phyloP scores from a whole-genome alignment of 2,113 vertebrate genomes.

The Oenanthe oenanthe region DNA sequence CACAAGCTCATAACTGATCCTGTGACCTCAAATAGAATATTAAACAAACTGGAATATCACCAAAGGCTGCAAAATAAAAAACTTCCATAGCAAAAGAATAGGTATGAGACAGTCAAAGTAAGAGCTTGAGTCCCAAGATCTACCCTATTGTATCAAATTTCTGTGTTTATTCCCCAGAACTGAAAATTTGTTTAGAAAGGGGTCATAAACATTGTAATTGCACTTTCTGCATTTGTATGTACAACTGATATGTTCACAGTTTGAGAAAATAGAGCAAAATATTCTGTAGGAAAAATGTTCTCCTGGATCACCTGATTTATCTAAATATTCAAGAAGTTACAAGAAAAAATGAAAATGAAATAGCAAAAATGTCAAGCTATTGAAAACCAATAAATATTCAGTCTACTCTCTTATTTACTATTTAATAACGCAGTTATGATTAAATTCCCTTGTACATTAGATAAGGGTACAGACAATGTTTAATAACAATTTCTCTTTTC shows the following conservation, averaged over 20 bases:
- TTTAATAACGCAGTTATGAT: background rate
- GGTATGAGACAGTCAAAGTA: background rate
- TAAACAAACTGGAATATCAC: background rate
- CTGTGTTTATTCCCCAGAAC: background rate
- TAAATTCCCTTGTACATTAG: background rate
- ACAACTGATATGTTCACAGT: background rate
- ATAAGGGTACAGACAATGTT: background rate
- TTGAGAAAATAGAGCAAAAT: background rate
- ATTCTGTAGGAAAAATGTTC: background rate
- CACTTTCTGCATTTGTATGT: background rate
- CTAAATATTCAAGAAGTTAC: background rate
- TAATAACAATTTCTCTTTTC: background rate
- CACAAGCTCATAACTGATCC: background rate
- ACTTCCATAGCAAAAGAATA: background rate
- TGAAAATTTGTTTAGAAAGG: background rate
- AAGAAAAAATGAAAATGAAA: background rate
- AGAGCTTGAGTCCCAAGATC: background rate
- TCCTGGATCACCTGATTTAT: background rate
- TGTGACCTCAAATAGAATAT: background rate
- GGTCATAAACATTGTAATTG: background rate
- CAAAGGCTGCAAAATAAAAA: background rate
- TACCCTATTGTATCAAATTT: background rate
- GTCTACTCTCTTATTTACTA: background rate
- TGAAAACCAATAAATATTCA: background rate
- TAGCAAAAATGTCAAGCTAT: background rate